These are phyloP conservation scores for Lathamus discolor DNA, from an alignment of 2,113 vertebrate genomes.

Conservation along the genomic window DNA sequence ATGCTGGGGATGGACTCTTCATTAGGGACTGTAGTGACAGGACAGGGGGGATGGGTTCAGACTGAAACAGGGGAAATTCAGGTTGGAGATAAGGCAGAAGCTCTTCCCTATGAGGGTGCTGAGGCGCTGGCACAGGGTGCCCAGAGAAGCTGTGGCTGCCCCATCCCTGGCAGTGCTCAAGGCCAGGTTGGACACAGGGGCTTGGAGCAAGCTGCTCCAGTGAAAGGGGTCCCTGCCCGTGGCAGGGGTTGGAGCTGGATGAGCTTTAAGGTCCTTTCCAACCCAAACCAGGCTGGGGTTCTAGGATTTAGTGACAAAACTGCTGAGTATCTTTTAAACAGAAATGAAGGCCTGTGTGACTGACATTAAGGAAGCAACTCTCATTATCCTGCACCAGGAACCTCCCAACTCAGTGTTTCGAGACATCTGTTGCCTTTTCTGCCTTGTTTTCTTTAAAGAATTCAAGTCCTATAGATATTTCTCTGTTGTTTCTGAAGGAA, in stretches of 20 bases:
- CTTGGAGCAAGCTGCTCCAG: not conserved
- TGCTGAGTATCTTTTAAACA: not conserved
- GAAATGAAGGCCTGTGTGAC: not conserved
- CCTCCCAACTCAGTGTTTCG: not conserved
- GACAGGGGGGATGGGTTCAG: too few species aligned
- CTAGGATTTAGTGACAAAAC: not conserved
- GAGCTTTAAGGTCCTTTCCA: not conserved
- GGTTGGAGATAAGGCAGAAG: too few species aligned
- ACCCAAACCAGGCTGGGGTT: not conserved
- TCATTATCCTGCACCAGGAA: not conserved
- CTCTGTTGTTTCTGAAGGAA: not conserved
- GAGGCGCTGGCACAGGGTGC: too few species aligned
- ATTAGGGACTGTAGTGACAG: too few species aligned
- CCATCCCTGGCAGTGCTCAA: too few species aligned
- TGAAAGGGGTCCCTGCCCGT: not conserved
- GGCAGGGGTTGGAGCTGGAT: not conserved
- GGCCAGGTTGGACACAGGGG: too few species aligned
- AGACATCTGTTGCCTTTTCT: not conserved
- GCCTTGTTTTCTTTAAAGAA: not conserved
- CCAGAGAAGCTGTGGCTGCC: too few species aligned
- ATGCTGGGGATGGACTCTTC: too few species aligned
- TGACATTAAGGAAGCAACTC: fast-evolving
- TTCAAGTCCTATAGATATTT: not conserved
- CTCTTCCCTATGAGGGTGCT: too few species aligned
- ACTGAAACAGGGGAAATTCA: too few species aligned